Evolutionary conservation across 2,113 vertebrate species (phyloP), one percentile per base, ranked within the genome.

Genomic region (Myotis yumanensis): DNA sequence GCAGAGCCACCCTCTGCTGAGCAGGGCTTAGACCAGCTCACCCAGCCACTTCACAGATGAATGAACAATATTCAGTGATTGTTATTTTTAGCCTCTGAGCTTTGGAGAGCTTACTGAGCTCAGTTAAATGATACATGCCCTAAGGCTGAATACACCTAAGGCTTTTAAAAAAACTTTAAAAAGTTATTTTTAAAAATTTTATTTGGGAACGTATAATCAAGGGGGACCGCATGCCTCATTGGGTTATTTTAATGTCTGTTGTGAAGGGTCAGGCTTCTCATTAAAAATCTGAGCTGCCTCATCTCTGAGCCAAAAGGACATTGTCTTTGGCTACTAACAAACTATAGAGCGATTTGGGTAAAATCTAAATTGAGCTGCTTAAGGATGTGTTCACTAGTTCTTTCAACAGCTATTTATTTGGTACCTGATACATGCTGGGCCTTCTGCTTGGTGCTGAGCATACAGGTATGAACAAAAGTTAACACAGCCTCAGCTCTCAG

Each of bases 241-340:
- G 89, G 79, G 35, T 62, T 80, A 85, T 91, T 96, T 90, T 83
- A 37, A 30, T 57, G 16, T 48, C 30, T 90, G 15, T 90, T 35
- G 83, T 46, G 20, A 94, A 11, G 75, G 23, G n/a, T 48, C 22
- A 76, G 16, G 3, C 71, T 79, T 87, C 30, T 90, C 2, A 83
- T 4, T 57, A 71, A 94, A 73, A 86, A 81, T 71, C 20, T 75
- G 76, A 90, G 71, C 4, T 54, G 16, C 17, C 66, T 79, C 35
- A 25, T 35, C 17, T 86, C 35, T 48, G 28, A 87, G 71, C 22
- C 72, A 48, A 57, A 94, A 90, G 30, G 28, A 85, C n/a, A 64
- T 8, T 54, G 16, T 89, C 12, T 90, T 89, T 46, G 80, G 22
- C 37, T 90, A 52, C 40, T 73, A 18, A 59, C 32, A 80, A 86